Conservation (phyloP, 2,113 vertebrate genomes). For the Todiramphus chloris region DNA sequence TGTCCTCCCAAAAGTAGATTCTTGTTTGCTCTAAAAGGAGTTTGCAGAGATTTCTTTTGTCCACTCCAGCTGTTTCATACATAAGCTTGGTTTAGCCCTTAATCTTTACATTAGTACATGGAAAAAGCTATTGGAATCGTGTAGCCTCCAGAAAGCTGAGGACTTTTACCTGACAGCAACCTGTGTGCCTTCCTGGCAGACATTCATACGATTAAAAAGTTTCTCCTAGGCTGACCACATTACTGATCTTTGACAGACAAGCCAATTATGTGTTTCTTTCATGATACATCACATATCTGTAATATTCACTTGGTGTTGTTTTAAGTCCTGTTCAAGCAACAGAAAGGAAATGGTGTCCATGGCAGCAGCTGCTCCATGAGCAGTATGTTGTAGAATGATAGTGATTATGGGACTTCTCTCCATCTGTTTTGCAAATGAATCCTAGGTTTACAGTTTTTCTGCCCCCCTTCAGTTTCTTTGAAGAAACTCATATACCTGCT, state of each 20-base stretch:
- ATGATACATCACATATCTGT: not conserved
- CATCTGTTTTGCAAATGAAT: not conserved
- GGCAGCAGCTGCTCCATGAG: not conserved
- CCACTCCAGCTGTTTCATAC: not conserved
- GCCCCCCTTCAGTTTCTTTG: not conserved
- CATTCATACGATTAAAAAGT: not conserved
- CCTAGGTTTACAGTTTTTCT: not conserved
- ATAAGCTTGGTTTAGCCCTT: not conserved
- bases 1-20: not conserved
- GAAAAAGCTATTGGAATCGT: not conserved
- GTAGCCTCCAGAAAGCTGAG: not conserved
- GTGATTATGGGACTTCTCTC: not conserved
- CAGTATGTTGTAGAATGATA: not conserved
- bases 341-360: not conserved
- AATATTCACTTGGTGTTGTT: fast-evolving
- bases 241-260: not conserved
- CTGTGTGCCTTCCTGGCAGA: not conserved
- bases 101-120: not conserved
- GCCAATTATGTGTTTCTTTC: not conserved
- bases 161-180: not conserved
- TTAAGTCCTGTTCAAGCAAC: not conserved
- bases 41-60: not conserved
- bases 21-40: not conserved
- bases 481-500: not conserved
- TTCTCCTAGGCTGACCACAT: not conserved